These are phyloP conservation scores for Drosophila monieri DNA, from an alignment of 2,888 invertebrate species.

Conservation along the genomic window DNA sequence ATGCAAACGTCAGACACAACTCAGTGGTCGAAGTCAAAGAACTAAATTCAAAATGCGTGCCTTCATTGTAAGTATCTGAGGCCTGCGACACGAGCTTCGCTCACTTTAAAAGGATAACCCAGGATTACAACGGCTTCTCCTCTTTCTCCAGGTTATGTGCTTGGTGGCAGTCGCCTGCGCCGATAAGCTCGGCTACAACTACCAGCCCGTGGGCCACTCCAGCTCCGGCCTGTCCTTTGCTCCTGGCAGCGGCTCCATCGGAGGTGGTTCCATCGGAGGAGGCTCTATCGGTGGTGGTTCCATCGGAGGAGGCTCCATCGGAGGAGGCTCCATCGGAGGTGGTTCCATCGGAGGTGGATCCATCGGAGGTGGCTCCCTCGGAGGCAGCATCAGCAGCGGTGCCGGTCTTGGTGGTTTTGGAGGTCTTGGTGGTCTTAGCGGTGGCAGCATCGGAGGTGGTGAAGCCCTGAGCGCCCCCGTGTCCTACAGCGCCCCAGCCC, in stretches of 20 bases:
- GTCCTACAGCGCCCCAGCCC: conserved; percentile 75
- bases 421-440: conserved; percentile 46
- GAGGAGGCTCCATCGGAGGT: conserved; percentile 15
- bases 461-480: conserved; percentile 60
- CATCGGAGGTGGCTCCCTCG: conserved; percentile 37
- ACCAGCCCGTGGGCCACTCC: conserved; percentile 73
- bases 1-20: conserved; percentile 65
- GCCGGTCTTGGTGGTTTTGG: conserved; percentile 45
- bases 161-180: conserved; percentile 77
- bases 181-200: conserved; percentile 80
- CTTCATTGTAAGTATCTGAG: conserved; percentile 70
- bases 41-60: conserved; percentile 75
- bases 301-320: conserved; percentile 18
- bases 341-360: conserved; percentile 44
- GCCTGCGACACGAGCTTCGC: neutral
- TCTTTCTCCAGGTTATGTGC: conserved; percentile 68
- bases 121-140: conserved; percentile 46
- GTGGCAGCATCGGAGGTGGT: conserved; percentile 36
- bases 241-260: conserved; percentile 49
- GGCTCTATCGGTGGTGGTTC: conserved; percentile 38
- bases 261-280: conserved; percentile 42
- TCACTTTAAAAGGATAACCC: conserved; percentile 14
- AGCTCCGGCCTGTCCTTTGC: conserved; percentile 67
- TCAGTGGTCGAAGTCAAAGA: conserved; percentile 72
- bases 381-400: conserved; percentile 41